Evolutionary conservation across 2,797 vertebrate species (phyloP), one percentile per base, ranked within the genome.

Genomic region (Phataginus tricuspis): DNA sequence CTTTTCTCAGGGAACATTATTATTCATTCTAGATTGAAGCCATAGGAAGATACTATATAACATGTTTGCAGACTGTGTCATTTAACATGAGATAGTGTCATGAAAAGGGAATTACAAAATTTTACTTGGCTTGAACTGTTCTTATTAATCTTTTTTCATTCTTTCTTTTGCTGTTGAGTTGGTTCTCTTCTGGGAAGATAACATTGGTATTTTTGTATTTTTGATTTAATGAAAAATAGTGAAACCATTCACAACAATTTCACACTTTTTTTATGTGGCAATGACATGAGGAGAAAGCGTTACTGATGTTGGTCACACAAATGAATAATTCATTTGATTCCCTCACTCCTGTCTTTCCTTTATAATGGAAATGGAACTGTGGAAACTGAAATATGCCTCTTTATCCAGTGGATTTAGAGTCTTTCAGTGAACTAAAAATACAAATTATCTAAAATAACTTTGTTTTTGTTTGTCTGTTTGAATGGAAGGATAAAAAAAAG

Each of bases 221-320:
- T 80, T 57, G 51, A 85, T 92, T 94, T 91, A 95, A 82, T 78
- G 34, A 80, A 92, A 95, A 92, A 83, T 83, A 86, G 37, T 57
- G n/a, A 95, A 92, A 84, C 4, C 21, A 45, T n/a, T 55, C 21
- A 64, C 4, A 74, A 55, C 18, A 88, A 34, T 39, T 57, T 87
- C 94, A 79, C 39, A 59, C 45, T 72, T 71, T 95, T 88, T 57
- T 27, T 88, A 53, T 61, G 45, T 29, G 75, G 37, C 8, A 11
- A 19, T 69, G 74, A 49, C 15, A 64, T 71, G 21, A 11, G 39
- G 57, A 61, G 29, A 77, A 10, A 86, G 37, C 55, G 8, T 5
- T 89, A 55, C 39, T 86, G 87, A 59, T 55, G 59, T 1, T 87
- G 63, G 69, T 72, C 72, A 64, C 55, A 37, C 21, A 77, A 83